These are phyloP conservation scores for Nemotelus pantherinus DNA, from an alignment of 2,888 invertebrate genomes.

Conservation along the genomic window DNA sequence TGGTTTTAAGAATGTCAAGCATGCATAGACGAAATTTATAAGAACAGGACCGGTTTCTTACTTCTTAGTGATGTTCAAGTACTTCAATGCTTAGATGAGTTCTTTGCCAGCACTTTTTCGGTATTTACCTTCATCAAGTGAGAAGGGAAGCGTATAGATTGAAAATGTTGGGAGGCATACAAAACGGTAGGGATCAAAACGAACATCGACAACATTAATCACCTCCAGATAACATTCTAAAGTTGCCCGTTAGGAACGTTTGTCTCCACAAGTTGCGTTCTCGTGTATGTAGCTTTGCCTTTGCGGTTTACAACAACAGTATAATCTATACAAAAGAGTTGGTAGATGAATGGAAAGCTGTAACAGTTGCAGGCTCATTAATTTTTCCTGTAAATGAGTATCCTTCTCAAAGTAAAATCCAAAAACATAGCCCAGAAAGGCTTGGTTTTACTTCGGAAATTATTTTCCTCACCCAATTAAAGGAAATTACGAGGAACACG, in stretches of 20 bases:
- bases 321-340: conserved; percentile 1
- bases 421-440: not conserved
- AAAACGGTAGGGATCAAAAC: conserved; percentile 26
- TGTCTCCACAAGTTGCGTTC: conserved; percentile 1
- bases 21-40: conserved; percentile 31
- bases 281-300: not conserved
- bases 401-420: not conserved
- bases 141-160: not conserved
- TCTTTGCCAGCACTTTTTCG: too few species aligned
- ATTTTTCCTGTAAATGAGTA: conserved; percentile 23
- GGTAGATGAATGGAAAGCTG: conserved; percentile 14
- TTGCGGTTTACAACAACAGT: conserved; percentile 10
- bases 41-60: conserved; percentile 4
- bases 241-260: conserved; percentile 26
- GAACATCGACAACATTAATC: conserved; percentile 44
- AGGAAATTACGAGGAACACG: too few species aligned
- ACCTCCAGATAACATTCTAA: conserved; percentile 37
- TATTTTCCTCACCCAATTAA: too few species aligned
- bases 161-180: conserved; percentile 9
- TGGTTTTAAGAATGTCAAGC: conserved; percentile 43
- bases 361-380: conserved; percentile 41
- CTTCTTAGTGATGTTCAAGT: too few species aligned
- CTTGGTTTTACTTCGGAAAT: too few species aligned
- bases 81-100: too few species aligned
- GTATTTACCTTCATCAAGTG: too few species aligned